phyloP scores from a whole-genome alignment of 2,888 invertebrate species.

The Helobdella robusta region DNA sequence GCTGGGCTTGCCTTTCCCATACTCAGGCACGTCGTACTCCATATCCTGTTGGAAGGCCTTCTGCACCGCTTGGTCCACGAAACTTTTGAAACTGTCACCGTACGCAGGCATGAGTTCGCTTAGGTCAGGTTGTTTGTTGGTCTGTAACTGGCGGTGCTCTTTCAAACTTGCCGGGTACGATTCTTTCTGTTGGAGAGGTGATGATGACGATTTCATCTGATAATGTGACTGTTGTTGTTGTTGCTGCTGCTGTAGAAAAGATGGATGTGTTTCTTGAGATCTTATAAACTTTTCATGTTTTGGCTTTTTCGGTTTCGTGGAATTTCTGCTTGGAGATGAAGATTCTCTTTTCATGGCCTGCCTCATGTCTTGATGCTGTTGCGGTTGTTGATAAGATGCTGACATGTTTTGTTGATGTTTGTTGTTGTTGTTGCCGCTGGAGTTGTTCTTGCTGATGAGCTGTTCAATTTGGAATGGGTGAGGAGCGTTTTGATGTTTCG shows the following conservation, averaged over 20 bases:
- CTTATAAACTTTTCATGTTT: not conserved
- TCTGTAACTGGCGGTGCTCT: not conserved
- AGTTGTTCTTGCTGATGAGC: slow-evolving; percentile 3
- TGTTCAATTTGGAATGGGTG: slow-evolving; percentile 13
- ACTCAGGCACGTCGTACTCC: no score
- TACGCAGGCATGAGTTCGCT: not conserved
- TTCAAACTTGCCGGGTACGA: not conserved
- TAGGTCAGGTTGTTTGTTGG: not conserved
- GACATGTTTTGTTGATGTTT: not conserved
- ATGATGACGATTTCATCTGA: no score
- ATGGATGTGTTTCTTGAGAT: not conserved
- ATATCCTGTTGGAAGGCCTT: slow-evolving; percentile 11
- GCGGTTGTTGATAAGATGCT: no score
- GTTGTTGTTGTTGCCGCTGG: not conserved
- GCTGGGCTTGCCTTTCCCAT: not conserved
- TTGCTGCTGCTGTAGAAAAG: not conserved
- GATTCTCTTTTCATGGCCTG: no score
- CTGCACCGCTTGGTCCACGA: slow-evolving; percentile 10
- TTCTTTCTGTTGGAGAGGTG: no score
- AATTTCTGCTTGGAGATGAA: no score
- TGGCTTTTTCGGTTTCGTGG: no score
- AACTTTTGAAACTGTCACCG: slow-evolving; percentile 8
- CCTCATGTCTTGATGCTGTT: no score
- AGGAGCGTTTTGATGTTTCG: no score
- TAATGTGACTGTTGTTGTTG: no score